phyloP scores from a whole-genome alignment of 1,140 invertebrate species.

The Ostrea denselamellosa region DNA sequence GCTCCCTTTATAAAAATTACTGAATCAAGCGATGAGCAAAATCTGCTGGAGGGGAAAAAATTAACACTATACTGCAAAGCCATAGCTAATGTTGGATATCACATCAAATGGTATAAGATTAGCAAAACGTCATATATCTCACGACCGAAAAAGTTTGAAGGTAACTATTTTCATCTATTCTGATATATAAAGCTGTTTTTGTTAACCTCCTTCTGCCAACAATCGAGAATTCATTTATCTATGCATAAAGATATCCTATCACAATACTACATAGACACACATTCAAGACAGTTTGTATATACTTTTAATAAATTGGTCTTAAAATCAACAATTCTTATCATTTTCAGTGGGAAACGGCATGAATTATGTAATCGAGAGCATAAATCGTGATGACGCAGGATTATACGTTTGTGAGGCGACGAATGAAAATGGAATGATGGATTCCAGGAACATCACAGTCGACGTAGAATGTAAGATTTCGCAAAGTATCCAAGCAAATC shows the following conservation, averaged over 20 bases:
- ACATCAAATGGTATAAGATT: neutral
- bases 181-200: neutral
- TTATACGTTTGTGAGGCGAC: neutral
- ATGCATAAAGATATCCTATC: neutral
- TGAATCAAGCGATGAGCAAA: neutral
- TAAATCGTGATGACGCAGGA: neutral
- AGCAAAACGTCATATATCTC: neutral
- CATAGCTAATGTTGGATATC: neutral
- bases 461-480: neutral
- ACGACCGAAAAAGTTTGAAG: neutral
- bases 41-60: neutral
- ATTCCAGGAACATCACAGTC: neutral
- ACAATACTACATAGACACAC: neutral
- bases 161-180: neutral
- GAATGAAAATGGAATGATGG: neutral
- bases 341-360: neutral
- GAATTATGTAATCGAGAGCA: neutral
- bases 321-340: constrained; percentile 11
- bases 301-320: neutral
- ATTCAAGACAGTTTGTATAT: neutral
- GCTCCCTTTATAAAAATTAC: constrained; percentile 3
- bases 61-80: neutral
- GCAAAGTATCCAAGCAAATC: no score
- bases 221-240: neutral
- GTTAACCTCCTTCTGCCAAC: neutral